Evolutionary conservation across 1,140 invertebrate species (phyloP).

Genomic region (Zaprionus lachaisei): DNA sequence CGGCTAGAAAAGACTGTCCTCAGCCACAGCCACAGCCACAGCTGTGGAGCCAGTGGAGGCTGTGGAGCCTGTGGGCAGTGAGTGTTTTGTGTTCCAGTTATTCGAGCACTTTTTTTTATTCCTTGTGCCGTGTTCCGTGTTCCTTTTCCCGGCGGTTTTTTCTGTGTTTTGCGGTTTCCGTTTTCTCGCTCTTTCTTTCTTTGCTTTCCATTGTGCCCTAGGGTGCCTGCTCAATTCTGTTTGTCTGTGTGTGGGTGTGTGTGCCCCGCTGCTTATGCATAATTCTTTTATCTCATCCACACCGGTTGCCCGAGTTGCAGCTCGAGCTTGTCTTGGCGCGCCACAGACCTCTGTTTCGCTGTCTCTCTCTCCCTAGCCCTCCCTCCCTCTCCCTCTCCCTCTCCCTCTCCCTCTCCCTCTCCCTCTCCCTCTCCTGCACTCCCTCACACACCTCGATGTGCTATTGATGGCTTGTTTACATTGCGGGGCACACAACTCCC

Average conservation of each 20-base stretch:
- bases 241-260: neutral
- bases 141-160: constrained; percentile 22
- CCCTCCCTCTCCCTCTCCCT: neutral
- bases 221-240: constrained; percentile 30
- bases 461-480: constrained; percentile 80
- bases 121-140: constrained; percentile 12
- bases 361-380: neutral
- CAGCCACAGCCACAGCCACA: too few species aligned
- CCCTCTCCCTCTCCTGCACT: neutral
- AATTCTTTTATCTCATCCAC: constrained; percentile 75
- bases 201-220: constrained; percentile 40
- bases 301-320: constrained; percentile 16
- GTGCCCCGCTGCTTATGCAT: constrained; percentile 64
- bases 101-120: constrained; percentile 6
- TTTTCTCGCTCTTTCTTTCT: constrained; percentile 4
- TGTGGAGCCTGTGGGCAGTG: neutral
- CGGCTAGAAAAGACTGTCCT: too few species aligned
- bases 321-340: constrained; percentile 2
- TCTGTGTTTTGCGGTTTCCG: constrained; percentile 72
- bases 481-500: constrained; percentile 64
- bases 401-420: neutral
- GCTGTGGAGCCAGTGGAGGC: too few species aligned
- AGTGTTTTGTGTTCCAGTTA: constrained; percentile 12
- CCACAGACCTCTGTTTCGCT: neutral
- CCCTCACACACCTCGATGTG: constrained; percentile 37